These are phyloP conservation scores for Tipula helvola DNA, from an alignment of 2,888 invertebrate genomes.

Conservation along the genomic window DNA sequence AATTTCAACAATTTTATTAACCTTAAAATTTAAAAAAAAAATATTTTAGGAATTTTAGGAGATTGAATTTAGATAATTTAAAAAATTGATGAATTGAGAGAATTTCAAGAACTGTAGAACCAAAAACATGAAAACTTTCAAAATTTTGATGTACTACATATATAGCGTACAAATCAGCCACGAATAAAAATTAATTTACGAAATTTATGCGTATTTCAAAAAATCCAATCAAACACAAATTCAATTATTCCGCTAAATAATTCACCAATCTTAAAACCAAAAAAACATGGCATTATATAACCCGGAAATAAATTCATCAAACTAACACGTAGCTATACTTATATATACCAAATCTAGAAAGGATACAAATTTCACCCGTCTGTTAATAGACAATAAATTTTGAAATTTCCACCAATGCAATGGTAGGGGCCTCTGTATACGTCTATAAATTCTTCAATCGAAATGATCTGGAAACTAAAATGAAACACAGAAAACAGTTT, in stretches of 20 bases:
- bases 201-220: neutral
- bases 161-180: too few relatives aligned
- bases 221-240: neutral
- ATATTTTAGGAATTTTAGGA: too few relatives aligned
- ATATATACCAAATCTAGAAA: neutral
- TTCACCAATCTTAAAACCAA: neutral
- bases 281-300: neutral
- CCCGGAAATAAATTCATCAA: neutral
- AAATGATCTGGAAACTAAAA: neutral
- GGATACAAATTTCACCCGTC: neutral
- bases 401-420: neutral
- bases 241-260: neutral
- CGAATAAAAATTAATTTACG: neutral
- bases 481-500: neutral
- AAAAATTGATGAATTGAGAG: too few relatives aligned
- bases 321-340: neutral
- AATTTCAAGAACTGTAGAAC: too few relatives aligned
- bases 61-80: too few relatives aligned
- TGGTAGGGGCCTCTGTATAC: neutral
- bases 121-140: too few relatives aligned
- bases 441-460: neutral
- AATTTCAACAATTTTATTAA: too few relatives aligned
- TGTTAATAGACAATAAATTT: neutral
- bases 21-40: too few relatives aligned
- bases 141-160: too few relatives aligned